These are phyloP conservation scores for Nanorana parkeri DNA, from an alignment of 2,113 vertebrate genomes.

Conservation along the genomic window DNA sequence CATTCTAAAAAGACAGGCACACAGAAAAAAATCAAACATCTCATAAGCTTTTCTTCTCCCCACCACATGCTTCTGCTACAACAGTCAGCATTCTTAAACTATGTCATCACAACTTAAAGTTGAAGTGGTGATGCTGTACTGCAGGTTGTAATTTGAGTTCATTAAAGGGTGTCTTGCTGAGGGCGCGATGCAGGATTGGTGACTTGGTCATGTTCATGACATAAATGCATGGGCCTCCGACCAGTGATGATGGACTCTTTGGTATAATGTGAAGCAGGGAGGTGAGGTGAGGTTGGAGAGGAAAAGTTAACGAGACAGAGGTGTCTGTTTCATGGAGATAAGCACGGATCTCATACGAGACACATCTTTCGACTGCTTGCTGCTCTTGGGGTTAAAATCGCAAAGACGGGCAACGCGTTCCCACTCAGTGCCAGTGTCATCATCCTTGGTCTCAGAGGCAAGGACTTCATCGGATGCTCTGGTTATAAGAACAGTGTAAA, in stretches of 20 bases:
- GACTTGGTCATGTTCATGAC: background rate
- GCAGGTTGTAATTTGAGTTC: conserved; percentile 17
- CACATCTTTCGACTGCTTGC: conserved; percentile 97
- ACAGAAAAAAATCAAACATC: conserved; percentile 8
- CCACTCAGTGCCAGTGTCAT: conserved; percentile 90
- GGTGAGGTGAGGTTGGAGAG: conserved; percentile 13
- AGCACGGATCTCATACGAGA: conserved; percentile 97
- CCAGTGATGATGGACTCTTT: conserved; percentile 51
- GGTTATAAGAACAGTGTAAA: conserved; percentile 7
- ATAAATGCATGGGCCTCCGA: conserved; percentile 19
- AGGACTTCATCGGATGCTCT: conserved; percentile 96
- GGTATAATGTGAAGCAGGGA: conserved; percentile 53
- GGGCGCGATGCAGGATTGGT: background rate
- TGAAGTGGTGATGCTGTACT: background rate
- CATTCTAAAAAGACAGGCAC: conserved; percentile 41
- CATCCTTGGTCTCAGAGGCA: conserved; percentile 87
- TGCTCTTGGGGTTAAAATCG: conserved; percentile 99
- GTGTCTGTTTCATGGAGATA: conserved; percentile 96
- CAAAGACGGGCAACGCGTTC: conserved; percentile 96
- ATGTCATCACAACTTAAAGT: background rate
- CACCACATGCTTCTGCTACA: conserved; percentile 18
- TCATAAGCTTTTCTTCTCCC: conserved; percentile 5
- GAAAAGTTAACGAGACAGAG: conserved; percentile 85
- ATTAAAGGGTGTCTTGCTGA: background rate
- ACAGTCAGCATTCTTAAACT: background rate